A percentile compares a stretch with the other conserved stretches of the same genome.
Conservation (phyloP, 2,113 vertebrate species). For the Formicarius rufipectus region DNA sequence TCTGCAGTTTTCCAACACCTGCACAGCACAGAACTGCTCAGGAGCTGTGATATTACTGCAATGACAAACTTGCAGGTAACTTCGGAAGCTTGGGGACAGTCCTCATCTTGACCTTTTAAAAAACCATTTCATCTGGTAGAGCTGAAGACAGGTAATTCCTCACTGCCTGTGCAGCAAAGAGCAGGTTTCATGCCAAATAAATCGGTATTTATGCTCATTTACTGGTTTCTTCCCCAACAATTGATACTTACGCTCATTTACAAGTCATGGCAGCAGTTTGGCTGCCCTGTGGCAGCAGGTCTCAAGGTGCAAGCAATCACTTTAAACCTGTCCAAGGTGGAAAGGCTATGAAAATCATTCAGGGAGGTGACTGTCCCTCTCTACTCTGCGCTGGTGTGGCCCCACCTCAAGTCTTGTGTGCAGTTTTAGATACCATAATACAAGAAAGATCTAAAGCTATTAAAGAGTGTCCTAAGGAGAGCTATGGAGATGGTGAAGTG, state of each 20-base stretch:
- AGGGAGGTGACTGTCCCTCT: not conserved
- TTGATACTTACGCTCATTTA: not conserved
- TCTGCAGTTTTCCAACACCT: not conserved
- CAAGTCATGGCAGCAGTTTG: too few relatives aligned
- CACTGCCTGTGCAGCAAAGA: not conserved
- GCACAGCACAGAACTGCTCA: not conserved
- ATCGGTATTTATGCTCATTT: too few relatives aligned
- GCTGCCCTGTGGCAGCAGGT: not conserved
- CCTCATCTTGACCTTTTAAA: not conserved
- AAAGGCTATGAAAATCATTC: not conserved
- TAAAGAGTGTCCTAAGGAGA: not conserved
- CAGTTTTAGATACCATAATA: not conserved
- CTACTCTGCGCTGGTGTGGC: not conserved
- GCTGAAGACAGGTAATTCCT: fast-evolving
- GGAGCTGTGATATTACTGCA: not conserved
- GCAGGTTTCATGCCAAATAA: fast-evolving
- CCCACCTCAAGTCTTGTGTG: not conserved
- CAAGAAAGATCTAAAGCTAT: not conserved
- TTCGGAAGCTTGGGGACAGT: not conserved
- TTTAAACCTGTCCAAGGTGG: fast-evolving
- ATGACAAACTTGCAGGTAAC: not conserved
- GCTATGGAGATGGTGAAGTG: not conserved
- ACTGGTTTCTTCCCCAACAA: not conserved
- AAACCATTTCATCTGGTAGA: not conserved
- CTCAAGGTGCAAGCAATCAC: not conserved